Evolutionary conservation across 2,888 invertebrate species (phyloP).

Genomic region (Tribolium freemani): DNA sequence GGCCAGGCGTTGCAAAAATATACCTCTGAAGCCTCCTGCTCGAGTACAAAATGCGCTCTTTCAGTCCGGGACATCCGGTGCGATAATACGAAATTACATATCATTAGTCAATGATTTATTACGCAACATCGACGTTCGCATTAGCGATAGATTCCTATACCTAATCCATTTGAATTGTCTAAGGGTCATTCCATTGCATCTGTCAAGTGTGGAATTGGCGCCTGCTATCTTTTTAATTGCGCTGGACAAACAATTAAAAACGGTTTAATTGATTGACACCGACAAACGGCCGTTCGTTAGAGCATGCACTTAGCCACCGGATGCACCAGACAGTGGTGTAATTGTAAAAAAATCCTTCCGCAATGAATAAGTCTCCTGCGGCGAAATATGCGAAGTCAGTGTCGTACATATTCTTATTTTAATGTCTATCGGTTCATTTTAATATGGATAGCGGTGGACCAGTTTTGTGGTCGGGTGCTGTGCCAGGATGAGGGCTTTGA

Average conservation of each 20-base stretch:
- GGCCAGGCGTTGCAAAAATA: not conserved
- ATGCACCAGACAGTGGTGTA: slow-evolving; percentile 42
- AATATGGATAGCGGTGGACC: slow-evolving; percentile 48
- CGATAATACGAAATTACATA: slow-evolving; percentile 22
- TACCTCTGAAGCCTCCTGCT: not conserved
- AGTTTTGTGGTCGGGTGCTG: slow-evolving; percentile 23
- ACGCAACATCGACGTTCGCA: slow-evolving; percentile 8
- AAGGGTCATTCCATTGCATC: not conserved
- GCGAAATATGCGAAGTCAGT: slow-evolving; percentile 51
- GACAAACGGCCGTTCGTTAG: slow-evolving; percentile 10
- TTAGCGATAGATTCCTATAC: slow-evolving; percentile 14
- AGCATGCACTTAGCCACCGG: slow-evolving; percentile 24
- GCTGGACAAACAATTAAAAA: not conserved
- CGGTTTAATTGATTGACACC: slow-evolving; percentile 15
- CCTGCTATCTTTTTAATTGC: not conserved
- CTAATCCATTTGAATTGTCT: not conserved
- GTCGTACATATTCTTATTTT: slow-evolving; percentile 50
- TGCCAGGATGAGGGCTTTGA: not conserved
- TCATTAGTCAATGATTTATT: slow-evolving; percentile 29
- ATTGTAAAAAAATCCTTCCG: slow-evolving; percentile 39
- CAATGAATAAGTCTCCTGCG: slow-evolving; percentile 44
- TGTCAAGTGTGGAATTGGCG: not conserved
- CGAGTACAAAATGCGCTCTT: slow-evolving; percentile 11
- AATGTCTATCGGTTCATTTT: slow-evolving; percentile 50
- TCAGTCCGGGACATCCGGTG: slow-evolving; percentile 26